A percentile compares a stretch with the other conserved stretches of the same genome.
Evolutionary conservation across 2,888 invertebrate genomes (phyloP).

Genomic region (Sialis fuliginosa): DNA sequence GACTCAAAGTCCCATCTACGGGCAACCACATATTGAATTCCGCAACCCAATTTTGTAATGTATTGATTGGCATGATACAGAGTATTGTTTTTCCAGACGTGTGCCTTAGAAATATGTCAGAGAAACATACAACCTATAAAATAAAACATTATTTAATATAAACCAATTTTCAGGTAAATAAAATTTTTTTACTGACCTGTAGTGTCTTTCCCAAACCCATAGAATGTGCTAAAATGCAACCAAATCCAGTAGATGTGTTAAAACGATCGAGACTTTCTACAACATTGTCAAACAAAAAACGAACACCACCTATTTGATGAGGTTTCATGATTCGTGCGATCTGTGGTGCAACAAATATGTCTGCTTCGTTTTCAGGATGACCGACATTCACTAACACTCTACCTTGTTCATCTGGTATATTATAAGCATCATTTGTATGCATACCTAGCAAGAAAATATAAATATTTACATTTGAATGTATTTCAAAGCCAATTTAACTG

Average conservation of each 20-base stretch:
- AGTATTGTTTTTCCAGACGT: slow-evolving; percentile 78
- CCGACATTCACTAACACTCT: slow-evolving; percentile 86
- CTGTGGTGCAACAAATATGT: slow-evolving; percentile 82
- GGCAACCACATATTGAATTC: slow-evolving; percentile 98
- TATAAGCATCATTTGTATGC: slow-evolving; percentile 85
- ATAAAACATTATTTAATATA: background rate
- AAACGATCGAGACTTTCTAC: slow-evolving; percentile 84
- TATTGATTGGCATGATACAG: slow-evolving; percentile 97
- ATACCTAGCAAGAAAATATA: slow-evolving; percentile 28
- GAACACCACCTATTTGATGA: slow-evolving; percentile 59
- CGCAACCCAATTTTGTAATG: slow-evolving; percentile 92
- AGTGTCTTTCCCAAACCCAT: slow-evolving; percentile 99
- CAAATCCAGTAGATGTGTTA: slow-evolving; percentile 72
- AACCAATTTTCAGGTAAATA: background rate
- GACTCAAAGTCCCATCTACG: slow-evolving; percentile 37
- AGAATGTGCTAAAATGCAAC: slow-evolving; percentile 95
- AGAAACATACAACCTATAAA: slow-evolving; percentile 69
- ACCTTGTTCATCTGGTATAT: slow-evolving; percentile 80
- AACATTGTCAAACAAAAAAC: slow-evolving; percentile 92
- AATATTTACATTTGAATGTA: background rate
- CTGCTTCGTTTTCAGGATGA: slow-evolving; percentile 77
- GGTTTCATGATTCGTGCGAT: slow-evolving; percentile 85
- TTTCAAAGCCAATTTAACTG: too few relatives aligned
- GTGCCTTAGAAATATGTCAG: slow-evolving; percentile 85
- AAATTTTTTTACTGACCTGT: slow-evolving; percentile 23